Conservation (phyloP, 2,113 vertebrate species). For the Eptatretus burgeri region DNA sequence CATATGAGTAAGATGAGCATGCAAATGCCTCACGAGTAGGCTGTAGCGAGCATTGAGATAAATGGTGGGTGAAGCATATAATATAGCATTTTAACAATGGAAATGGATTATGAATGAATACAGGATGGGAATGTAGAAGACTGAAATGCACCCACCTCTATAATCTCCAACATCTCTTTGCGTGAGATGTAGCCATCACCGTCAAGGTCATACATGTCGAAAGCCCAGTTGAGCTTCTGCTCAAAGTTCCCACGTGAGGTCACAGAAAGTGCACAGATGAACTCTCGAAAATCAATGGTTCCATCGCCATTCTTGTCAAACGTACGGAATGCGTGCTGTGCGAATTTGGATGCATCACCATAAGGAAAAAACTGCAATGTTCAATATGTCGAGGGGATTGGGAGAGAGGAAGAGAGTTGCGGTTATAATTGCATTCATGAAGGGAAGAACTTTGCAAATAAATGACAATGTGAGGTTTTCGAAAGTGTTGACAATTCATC, state of each 20-base stretch:
- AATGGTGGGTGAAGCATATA: too few species aligned
- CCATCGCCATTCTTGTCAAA: constrained; percentile 89
- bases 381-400: fast-evolving
- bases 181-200: constrained; percentile 84
- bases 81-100: too few species aligned
- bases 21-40: too few species aligned
- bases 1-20: too few species aligned
- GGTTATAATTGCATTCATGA: too few species aligned
- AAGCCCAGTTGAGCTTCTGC: constrained; percentile 95
- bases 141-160: constrained; percentile 19
- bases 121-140: too few species aligned
- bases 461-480: too few species aligned
- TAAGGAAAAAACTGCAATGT: constrained; percentile 61
- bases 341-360: constrained; percentile 82
- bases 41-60: too few species aligned
- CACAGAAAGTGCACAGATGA: constrained; percentile 82
- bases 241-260: constrained; percentile 88
- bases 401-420: neutral
- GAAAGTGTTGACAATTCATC: too few species aligned
- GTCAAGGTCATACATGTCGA: constrained; percentile 89
- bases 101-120: too few species aligned
- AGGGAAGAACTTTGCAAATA: too few species aligned
- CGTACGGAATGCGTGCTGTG: constrained; percentile 80
- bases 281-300: constrained; percentile 95
- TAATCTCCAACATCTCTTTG: constrained; percentile 87